phyloP scores from a whole-genome alignment of 2,888 invertebrate species.

The Esperia sulphurella region DNA sequence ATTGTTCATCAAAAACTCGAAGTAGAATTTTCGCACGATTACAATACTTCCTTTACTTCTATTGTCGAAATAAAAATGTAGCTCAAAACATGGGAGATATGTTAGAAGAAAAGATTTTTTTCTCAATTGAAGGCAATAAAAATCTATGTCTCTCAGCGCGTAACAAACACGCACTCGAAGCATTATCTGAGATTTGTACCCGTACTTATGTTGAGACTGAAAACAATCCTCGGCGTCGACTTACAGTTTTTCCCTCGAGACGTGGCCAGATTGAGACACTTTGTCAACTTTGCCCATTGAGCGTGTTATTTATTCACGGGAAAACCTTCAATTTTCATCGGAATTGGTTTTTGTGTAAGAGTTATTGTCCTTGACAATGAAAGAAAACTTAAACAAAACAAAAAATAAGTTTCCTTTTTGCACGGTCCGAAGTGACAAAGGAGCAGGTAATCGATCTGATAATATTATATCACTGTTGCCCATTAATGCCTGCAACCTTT shows the following conservation, averaged over 20 bases:
- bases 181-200: not conserved
- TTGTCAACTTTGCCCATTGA: slow-evolving; percentile 5
- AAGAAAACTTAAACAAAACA: too few species aligned
- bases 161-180: not conserved
- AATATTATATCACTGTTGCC: too few species aligned
- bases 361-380: not conserved
- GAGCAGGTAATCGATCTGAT: too few species aligned
- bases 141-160: not conserved
- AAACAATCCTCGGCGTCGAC: slow-evolving; percentile 3
- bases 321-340: not conserved
- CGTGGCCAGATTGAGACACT: slow-evolving; percentile 1
- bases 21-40: too few species aligned
- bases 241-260: slow-evolving; percentile 1
- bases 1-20: too few species aligned
- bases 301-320: not conserved
- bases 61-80: too few species aligned
- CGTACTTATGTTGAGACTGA: not conserved
- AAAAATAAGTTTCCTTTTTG: too few species aligned
- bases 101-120: too few species aligned
- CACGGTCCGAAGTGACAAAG: too few species aligned
- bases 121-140: not conserved
- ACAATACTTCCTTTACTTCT: too few species aligned
- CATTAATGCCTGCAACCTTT: too few species aligned
- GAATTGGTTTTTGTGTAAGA: not conserved
- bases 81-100: too few species aligned